These are phyloP conservation scores for Sebastiscus tertius DNA, from an alignment of 2,797 vertebrate species.

Conservation along the genomic window DNA sequence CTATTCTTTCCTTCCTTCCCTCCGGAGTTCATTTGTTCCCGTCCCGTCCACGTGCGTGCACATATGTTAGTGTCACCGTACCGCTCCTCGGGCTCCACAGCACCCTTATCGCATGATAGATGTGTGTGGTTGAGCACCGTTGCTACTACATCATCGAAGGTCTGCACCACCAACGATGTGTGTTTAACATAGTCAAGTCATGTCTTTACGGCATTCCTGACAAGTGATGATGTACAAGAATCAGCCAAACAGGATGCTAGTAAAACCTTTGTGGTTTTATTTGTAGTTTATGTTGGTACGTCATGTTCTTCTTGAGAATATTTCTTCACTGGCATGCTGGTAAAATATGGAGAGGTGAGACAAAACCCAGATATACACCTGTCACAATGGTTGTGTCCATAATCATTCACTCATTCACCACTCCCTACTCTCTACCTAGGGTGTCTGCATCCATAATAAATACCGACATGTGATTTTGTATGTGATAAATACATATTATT, in stretches of 20 bases:
- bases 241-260: slow-evolving; percentile 43
- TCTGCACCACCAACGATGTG: background rate
- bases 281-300: background rate
- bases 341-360: background rate
- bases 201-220: slow-evolving; percentile 54
- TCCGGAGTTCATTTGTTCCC: slow-evolving; percentile 64
- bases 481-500: too few species aligned
- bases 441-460: too few species aligned
- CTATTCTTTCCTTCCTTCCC: slow-evolving; percentile 65
- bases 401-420: too few species aligned
- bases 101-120: slow-evolving; percentile 30
- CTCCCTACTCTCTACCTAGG: too few species aligned
- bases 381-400: rapidly evolving
- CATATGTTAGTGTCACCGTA: slow-evolving; percentile 56
- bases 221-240: slow-evolving; percentile 22
- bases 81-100: slow-evolving; percentile 26
- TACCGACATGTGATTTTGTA: too few species aligned
- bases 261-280: slow-evolving; percentile 27
- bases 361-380: background rate
- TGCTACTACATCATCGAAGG: slow-evolving; percentile 2
- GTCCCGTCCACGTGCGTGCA: slow-evolving; percentile 50
- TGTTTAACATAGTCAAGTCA: slow-evolving; percentile 8
- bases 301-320: background rate
- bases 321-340: background rate
- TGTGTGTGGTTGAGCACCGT: slow-evolving; percentile 5